Percentiles rank a stretch among this genome's conserved stretches.
Evolutionary conservation across 2,797 vertebrate genomes (phyloP).

Genomic region (Benthosema pterotum): DNA sequence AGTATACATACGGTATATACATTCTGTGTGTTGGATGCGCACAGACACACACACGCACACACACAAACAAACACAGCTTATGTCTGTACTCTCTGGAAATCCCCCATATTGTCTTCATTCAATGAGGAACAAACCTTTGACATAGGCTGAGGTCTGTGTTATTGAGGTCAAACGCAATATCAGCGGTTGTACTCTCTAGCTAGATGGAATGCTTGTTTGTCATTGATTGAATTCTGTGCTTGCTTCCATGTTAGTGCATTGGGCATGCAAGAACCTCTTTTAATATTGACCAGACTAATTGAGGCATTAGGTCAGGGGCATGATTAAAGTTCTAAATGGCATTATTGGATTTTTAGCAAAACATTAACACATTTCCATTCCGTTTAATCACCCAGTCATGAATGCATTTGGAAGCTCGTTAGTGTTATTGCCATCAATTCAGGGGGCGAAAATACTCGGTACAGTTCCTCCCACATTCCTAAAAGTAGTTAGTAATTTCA

Average conservation of each 20-base stretch:
- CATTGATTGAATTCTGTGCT: constrained; percentile 22
- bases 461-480: not conserved
- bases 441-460: not conserved
- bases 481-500: too few relatives aligned
- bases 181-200: constrained; percentile 15
- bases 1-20: not conserved
- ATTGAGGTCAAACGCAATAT: constrained; percentile 47
- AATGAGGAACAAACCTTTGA: constrained; percentile 52
- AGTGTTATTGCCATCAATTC: constrained; percentile 4
- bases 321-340: not conserved
- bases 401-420: not conserved
- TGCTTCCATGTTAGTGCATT: not conserved
- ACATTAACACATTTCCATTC: not conserved
- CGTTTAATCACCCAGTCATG: not conserved
- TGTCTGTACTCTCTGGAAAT: constrained; percentile 48
- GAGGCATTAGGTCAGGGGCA: not conserved
- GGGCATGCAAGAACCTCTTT: not conserved
- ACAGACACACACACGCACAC: too few relatives aligned
- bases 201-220: constrained; percentile 27
- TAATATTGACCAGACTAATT: constrained; percentile 10
- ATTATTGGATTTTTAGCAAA: not conserved
- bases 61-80: not conserved
- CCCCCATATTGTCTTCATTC: constrained; percentile 55
- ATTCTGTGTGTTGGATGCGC: too few relatives aligned
- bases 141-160: constrained; percentile 17